Evolutionary conservation across 2,113 vertebrate genomes (phyloP), one percentile per base, ranked within the genome.

Genomic region (Chrysochloris asiatica): DNA sequence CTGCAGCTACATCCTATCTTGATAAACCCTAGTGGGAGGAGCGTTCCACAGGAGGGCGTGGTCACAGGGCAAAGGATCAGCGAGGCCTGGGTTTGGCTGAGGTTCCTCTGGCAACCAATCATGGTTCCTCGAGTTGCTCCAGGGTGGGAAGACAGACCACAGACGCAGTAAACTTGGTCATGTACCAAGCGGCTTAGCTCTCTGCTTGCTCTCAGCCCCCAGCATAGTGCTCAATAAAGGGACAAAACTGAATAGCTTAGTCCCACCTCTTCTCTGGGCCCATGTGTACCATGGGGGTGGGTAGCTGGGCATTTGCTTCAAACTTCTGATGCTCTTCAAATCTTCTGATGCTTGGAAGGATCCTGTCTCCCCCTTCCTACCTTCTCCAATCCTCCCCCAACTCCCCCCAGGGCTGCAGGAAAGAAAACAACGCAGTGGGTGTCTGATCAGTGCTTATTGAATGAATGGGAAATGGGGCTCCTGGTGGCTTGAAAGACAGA

Each of bases 401-500:
- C 36, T 72, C 45, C 30, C 41, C 63, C 36, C 41, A 41, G 41
- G 45, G 61, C 69, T 73, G 48, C 63, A 3, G 8, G 33, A 83
- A 77, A 81, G 86, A 80, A 59, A 86, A 88, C 83, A 78, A 48
- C 50, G 9, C 82, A 24, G 90, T 80, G 33, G 89, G 50, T 17
- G 36, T 86, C 82, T 33, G 86, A 21, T 89, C 78, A n/a, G 90
- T 36, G 72, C 77, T 48, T 59, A 73, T 26, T 3, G 28, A 73
- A 59, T 80, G 94, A 84, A 43, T 71, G 56, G 82, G 33, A 90
- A 85, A 69, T 82, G 56, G 90, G 80, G 88, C 30, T 95, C 89
- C 92, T 47, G 50, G 47, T n/a, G 84, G 88, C 82, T 87, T 92
- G 86, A 88, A 93, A 94, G 80, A 75, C 71, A 88, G 91, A 38